Evolutionary conservation across 2,113 vertebrate species (phyloP).

Genomic region (Asarcornis scutulata): DNA sequence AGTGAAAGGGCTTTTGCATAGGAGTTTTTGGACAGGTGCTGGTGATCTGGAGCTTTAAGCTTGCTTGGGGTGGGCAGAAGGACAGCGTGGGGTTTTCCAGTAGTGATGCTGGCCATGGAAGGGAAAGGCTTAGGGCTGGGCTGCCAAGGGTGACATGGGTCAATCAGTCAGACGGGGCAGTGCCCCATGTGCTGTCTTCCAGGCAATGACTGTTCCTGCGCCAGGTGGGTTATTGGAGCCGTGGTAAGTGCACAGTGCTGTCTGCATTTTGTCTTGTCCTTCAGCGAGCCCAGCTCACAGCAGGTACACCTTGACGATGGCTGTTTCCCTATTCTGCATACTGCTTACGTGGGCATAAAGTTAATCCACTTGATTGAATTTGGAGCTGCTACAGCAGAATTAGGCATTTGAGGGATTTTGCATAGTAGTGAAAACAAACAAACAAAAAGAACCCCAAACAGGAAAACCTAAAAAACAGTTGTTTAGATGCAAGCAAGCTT

Average conservation of each 20-base stretch:
- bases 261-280: neutral
- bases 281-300: neutral
- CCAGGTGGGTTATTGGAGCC: too few relatives aligned
- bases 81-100: neutral
- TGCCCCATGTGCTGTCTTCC: neutral
- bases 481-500: neutral
- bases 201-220: neutral
- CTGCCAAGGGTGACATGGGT: accelerated
- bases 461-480: neutral
- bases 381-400: constrained; percentile 6
- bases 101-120: neutral
- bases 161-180: too few relatives aligned
- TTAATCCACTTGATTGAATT: constrained; percentile 6
- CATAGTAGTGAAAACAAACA: neutral
- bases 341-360: neutral
- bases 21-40: neutral
- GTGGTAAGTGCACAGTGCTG: neutral
- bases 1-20: neutral
- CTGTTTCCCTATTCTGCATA: neutral
- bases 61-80: neutral
- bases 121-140: neutral
- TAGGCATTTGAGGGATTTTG: neutral
- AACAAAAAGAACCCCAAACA: neutral
- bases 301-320: neutral
- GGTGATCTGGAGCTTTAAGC: neutral